phyloP scores from a whole-genome alignment of 1,140 invertebrate species.

The Periplaneta americana region DNA sequence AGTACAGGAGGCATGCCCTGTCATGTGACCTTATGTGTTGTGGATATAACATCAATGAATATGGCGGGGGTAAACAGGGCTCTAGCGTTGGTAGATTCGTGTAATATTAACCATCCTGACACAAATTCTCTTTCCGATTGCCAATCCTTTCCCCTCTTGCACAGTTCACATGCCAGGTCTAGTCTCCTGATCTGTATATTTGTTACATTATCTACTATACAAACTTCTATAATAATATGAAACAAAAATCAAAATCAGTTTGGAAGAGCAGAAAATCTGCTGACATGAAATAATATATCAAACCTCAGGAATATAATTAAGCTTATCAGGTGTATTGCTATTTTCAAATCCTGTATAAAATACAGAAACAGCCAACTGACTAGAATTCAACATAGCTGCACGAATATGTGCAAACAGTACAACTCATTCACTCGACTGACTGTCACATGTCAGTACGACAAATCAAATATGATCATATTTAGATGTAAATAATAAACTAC shows the following conservation, averaged over 20 bases:
- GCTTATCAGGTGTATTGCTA: neutral
- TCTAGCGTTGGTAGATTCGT: no score
- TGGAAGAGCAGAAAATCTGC: neutral
- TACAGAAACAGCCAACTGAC: neutral
- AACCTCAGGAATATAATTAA: neutral
- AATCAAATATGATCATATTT: neutral
- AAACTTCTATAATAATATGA: neutral
- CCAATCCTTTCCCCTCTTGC: no score
- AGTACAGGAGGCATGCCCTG: no score
- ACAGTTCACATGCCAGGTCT: no score
- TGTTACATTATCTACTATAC: neutral
- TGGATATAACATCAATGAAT: no score
- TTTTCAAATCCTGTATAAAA: neutral
- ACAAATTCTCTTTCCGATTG: no score
- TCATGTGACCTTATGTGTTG: no score
- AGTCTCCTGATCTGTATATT: no score
- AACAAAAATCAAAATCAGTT: neutral
- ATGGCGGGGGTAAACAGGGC: no score
- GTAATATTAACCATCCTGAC: no score
- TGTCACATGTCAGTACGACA: neutral
- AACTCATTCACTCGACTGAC: neutral
- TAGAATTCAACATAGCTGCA: neutral
- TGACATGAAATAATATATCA: neutral
- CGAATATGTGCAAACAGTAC: neutral
- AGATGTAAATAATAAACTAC: neutral